Percentiles rank a stretch among this genome's conserved stretches.
Evolutionary conservation across 2,888 invertebrate species (phyloP).

Genomic region (Parasteatoda lunata): DNA sequence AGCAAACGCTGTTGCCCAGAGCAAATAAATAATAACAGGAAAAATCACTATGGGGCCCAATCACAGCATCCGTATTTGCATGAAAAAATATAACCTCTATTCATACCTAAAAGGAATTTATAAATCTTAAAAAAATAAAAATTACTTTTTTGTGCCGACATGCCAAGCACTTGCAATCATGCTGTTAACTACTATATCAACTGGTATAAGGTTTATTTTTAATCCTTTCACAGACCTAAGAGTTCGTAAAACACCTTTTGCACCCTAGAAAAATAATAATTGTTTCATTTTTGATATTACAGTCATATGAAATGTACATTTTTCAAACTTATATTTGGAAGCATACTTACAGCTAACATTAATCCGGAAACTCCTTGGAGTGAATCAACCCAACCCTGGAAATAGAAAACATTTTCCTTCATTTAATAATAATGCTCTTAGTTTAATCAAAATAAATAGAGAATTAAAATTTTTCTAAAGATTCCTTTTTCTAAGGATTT

Average conservation of each 20-base stretch:
- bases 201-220: conserved; percentile 85
- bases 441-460: neutral
- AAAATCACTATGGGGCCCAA: too few species aligned
- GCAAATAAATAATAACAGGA: too few species aligned
- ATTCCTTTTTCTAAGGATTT: too few species aligned
- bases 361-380: conserved; percentile 57
- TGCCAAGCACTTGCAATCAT: conserved; percentile 90
- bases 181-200: conserved; percentile 91
- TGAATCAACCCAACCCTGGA: conserved; percentile 59
- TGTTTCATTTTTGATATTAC: neutral
- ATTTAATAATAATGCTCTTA: neutral
- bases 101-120: neutral
- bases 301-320: neutral
- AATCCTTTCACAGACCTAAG: conserved; percentile 31
- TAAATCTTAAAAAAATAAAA: neutral
- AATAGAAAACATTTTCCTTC: conserved; percentile 1
- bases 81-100: too few species aligned
- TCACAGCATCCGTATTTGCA: too few species aligned
- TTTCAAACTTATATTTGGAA: neutral
- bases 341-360: conserved; percentile 51
- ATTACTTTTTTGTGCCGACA: conserved; percentile 76
- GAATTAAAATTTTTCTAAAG: too few species aligned
- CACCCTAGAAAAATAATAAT: conserved; percentile 36
- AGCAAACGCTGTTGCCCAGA: too few species aligned
- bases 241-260: conserved; percentile 56